phyloP scores from a whole-genome alignment of 2,888 invertebrate genomes.

The Pteria penguin region DNA sequence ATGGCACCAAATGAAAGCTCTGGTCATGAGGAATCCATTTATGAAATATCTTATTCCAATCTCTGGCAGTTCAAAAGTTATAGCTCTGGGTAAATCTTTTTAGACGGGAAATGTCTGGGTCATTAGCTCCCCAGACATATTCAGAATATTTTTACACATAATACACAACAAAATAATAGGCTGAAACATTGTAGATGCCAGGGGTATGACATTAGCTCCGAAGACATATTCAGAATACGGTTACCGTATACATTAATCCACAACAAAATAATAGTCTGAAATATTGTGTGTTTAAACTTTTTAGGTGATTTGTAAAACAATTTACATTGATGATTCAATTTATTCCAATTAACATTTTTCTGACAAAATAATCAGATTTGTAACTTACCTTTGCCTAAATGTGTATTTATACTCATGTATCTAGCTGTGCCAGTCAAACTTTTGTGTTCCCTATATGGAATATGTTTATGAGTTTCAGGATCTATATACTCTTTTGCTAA shows the following conservation, averaged over 20 bases:
- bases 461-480: conserved; percentile 95
- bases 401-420: conserved; percentile 99
- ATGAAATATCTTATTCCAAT: not conserved
- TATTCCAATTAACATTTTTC: no score
- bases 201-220: no score
- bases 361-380: not conserved
- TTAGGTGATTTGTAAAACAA: no score
- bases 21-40: not conserved
- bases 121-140: no score
- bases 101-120: not conserved
- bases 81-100: not conserved
- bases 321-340: no score
- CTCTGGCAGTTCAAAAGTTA: not conserved
- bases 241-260: no score
- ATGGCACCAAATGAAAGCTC: not conserved
- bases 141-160: no score
- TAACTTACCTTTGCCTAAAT: conserved; percentile 94
- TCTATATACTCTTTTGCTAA: conserved; percentile 99
- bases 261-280: no score
- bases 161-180: no score
- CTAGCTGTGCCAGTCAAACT: conserved; percentile 99
- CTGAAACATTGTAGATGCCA: no score
- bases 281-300: no score
- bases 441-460: conserved; percentile 99
- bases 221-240: no score